Evolutionary conservation across 2,113 vertebrate genomes (phyloP), one percentile per base, ranked within the genome.

Genomic region (Coregonus clupeaformis): DNA sequence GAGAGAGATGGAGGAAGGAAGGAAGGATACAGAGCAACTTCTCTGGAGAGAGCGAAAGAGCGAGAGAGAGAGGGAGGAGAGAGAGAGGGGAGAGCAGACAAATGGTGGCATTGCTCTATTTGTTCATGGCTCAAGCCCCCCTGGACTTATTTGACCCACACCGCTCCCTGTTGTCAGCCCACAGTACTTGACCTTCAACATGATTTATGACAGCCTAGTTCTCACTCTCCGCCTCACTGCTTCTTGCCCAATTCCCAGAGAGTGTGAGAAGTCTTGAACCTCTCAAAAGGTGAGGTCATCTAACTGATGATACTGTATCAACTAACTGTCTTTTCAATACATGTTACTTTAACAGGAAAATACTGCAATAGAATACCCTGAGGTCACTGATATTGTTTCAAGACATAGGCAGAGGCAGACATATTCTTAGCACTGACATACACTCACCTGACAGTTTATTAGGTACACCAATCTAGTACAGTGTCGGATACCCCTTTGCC

Each of bases 151-250:
- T 69, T 29, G 27, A 60, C 59, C 66, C 27, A 14, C 42, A 64
- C 29, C 60, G 55, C 45, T 29, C 59, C 36, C 18, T 6, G 30
- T 11, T 52, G 59, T 24, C 24, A 68, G 29, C 11, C 16, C 7
- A 64, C 65, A 69, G 82, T 69, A 71, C 77, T 80, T 80, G 80
- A 84, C 85, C 84, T 87, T 81, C 77, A 27, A 68, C 62, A n/a
- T 86, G 84, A 90, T 88, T 87, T 82, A 86, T 82, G 82, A 71
- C 77, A 77, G 62, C 73, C 71, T 73, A 30, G 42, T 68, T 85
- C 72, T 30, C 27, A 42, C 59, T 73, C 64, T 69, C 70, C 63
- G 29, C 77, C 62, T 59, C 7, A 1, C 42, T 32, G 55, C 32
- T 47, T 71, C 49, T 22, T 68, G 68, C 55, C 62, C 75, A 52